These are phyloP conservation scores for Onychostoma macrolepis DNA, from an alignment of 2,113 vertebrate genomes.

Conservation along the genomic window DNA sequence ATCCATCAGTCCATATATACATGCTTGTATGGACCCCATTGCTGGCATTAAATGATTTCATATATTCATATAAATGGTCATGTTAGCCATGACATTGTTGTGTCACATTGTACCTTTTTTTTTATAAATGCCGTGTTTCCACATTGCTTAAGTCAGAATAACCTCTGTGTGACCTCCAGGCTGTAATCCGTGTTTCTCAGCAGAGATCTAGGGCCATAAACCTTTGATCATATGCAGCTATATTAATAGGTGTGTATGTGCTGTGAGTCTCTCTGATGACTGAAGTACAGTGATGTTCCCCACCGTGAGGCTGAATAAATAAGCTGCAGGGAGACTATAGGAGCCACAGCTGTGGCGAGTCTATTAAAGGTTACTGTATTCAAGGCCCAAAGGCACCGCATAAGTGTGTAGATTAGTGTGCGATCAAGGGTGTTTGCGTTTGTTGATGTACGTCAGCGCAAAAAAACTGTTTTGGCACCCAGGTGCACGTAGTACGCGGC, in stretches of 20 bases:
- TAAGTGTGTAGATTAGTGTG: conserved; percentile 28
- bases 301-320: conserved; percentile 42
- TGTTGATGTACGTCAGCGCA: too few relatives aligned
- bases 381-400: conserved; percentile 23
- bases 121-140: not conserved
- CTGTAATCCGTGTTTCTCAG: conserved; percentile 17
- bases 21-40: not conserved
- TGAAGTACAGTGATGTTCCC: conserved; percentile 33
- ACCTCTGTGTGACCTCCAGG: conserved; percentile 18
- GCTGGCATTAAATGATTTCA: not conserved
- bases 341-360: conserved; percentile 47
- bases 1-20: not conserved
- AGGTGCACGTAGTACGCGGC: not conserved
- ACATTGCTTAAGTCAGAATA: not conserved
- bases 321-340: conserved; percentile 28
- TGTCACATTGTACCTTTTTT: not conserved
- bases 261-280: conserved; percentile 14
- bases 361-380: conserved; percentile 47
- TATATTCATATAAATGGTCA: not conserved
- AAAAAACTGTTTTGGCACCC: conserved; percentile 27
- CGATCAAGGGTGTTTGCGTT: not conserved
- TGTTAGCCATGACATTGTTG: not conserved
- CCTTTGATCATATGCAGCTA: conserved; percentile 16
- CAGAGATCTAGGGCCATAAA: not conserved
- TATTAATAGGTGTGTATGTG: conserved; percentile 11